Evolutionary conservation across 1,140 invertebrate genomes (phyloP).

Genomic region (Procambarus virginalis): DNA sequence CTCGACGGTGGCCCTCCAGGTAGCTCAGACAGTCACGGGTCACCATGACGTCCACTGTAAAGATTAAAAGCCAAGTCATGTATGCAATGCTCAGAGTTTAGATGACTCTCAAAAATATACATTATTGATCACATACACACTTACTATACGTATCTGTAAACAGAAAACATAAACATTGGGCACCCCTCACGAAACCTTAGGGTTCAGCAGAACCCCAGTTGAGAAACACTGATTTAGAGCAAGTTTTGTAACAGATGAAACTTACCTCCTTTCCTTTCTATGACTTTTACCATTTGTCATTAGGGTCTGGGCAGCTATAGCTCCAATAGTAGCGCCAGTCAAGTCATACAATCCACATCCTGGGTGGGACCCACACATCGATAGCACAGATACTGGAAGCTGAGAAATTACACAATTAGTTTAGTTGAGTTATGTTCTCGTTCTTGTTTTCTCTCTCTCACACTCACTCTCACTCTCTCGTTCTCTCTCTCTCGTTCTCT

Average conservation of each 20-base stretch:
- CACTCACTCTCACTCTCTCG: no score
- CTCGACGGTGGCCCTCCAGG: slow-evolving; percentile 83
- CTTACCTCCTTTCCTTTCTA: slow-evolving; percentile 89
- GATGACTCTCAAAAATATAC: no score
- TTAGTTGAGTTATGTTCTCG: no score
- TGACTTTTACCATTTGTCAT: slow-evolving; percentile 94
- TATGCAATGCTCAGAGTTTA: no score
- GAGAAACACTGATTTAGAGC: no score
- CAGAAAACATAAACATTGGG: no score
- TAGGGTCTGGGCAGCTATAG: slow-evolving; percentile 84
- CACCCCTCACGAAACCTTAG: no score
- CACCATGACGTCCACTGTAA: slow-evolving; percentile 84
- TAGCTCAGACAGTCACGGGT: slow-evolving; percentile 90
- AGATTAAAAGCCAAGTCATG: background rate
- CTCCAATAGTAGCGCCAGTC: slow-evolving; percentile 89
- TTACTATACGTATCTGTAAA: no score
- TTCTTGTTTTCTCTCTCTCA: no score
- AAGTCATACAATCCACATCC: slow-evolving; percentile 84
- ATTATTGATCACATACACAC: no score
- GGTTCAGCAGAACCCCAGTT: no score
- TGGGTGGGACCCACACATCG: slow-evolving; percentile 91
- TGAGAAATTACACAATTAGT: background rate
- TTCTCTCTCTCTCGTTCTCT: no score
- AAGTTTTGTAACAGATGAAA: background rate
- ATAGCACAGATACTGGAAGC: slow-evolving; percentile 80